Conservation (phyloP, 2,113 vertebrate species). For the Zosterops borbonicus region DNA sequence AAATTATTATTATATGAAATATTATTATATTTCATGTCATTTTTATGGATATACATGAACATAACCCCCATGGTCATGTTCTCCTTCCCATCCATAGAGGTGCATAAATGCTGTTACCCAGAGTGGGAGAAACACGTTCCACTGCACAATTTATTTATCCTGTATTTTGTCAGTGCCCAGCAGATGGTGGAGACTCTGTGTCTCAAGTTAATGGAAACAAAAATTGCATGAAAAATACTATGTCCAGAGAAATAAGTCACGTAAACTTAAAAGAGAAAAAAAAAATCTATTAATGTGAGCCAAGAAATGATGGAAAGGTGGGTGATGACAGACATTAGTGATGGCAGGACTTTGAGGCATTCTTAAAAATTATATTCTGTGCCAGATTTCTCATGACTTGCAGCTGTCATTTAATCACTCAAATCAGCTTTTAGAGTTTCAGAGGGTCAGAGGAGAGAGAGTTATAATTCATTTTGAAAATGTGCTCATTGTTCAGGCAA, state of each 20-base stretch:
- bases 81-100: neutral
- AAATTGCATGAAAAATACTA: neutral
- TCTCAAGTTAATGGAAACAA: conserved; percentile 8
- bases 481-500: neutral
- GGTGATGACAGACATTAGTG: neutral
- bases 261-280: neutral
- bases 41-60: too few relatives aligned
- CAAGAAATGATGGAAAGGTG: conserved; percentile 11
- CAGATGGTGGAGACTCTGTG: neutral
- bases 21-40: too few relatives aligned
- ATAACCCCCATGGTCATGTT: rapidly evolving
- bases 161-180: neutral
- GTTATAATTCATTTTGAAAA: neutral
- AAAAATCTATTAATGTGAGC: neutral
- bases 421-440: conserved; percentile 6
- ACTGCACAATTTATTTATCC: neutral
- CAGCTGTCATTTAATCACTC: conserved; percentile 38
- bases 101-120: rapidly evolving
- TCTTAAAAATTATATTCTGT: neutral
- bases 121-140: neutral
- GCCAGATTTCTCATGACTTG: conserved; percentile 20
- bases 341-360: neutral
- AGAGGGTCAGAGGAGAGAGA: neutral
- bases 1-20: too few relatives aligned
- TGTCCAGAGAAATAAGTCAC: neutral